Base-by-base conservation (phyloP, 2,888 invertebrate genomes). In the Tenthredo scrophulariae region DNA sequence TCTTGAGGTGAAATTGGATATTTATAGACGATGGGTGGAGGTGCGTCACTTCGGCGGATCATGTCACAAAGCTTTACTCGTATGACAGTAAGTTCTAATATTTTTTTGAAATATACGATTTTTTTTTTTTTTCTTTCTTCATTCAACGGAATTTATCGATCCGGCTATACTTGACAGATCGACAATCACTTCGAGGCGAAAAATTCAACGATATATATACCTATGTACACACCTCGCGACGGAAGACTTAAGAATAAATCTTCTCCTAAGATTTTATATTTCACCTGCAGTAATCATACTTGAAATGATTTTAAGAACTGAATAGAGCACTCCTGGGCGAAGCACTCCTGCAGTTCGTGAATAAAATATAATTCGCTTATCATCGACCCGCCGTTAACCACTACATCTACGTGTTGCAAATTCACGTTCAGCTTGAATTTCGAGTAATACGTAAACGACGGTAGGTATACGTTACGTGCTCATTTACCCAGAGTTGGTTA, bases 21-120 rank as follows among this genome's bases (percentile, higher is more conserved):
- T 93, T 93, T 93, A 93, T 93, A 92, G 92, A 92, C 91, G 92
- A 92, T 92, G 92, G 92, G 92, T 92, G 92, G 15, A 92, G 92
- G 91, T 91, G 90, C 88, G 91, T 91, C 91, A 89, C 90, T 91
- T 91, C 90, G 88, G 89, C 91, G 91, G 37, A 62, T 80, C 80
- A 62, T 62, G 58, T 58, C 62, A 58, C 77, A 54, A 7, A n/a
- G 46, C 22, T 54, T 62, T 22, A 37, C 54, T n/a, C 54, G 54
- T 54, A 54, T 18, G 46, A 22, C 26, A 74, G 15, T 22, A 67
- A 67, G 67, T 0, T 18, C 0, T 18, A 22, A 58, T 58, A 58
- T 58, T n/a, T 7, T n/a, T n/a, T 9, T 58, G 13, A 10, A 1
- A 26, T 26, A 4, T 9, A 26, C 62, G 26, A 26, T 26, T 67